Evolutionary conservation across 2,113 vertebrate genomes (phyloP).

Genomic region (Taurulus bubalis): DNA sequence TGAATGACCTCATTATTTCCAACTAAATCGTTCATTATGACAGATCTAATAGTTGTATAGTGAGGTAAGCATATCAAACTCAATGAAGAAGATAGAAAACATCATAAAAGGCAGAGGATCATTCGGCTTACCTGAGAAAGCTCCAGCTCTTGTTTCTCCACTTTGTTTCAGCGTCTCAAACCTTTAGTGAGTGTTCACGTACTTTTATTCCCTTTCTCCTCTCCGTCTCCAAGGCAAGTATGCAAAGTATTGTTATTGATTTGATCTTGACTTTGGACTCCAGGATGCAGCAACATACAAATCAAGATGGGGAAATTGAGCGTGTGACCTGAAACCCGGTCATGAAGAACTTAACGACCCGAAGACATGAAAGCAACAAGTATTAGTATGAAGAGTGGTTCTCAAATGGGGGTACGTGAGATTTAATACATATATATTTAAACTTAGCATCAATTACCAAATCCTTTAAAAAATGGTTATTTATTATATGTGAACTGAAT

Average conservation of each 20-base stretch:
- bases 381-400: too few relatives aligned
- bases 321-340: slow-evolving; percentile 10
- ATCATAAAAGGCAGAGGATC: background rate
- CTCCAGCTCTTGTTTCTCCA: background rate
- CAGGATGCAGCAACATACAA: slow-evolving; percentile 24
- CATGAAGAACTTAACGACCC: background rate
- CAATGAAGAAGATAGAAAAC: background rate
- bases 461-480: too few relatives aligned
- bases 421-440: too few relatives aligned
- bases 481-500: too few relatives aligned
- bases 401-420: too few relatives aligned
- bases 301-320: slow-evolving; percentile 20
- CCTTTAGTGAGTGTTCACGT: background rate
- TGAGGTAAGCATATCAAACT: background rate
- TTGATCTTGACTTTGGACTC: background rate
- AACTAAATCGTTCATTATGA: background rate
- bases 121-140: background rate
- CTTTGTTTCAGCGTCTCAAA: background rate
- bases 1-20: background rate
- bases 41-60: background rate
- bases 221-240: slow-evolving; percentile 8
- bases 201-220: background rate
- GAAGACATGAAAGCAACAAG: background rate
- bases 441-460: too few relatives aligned
- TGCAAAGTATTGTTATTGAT: slow-evolving; percentile 31